Conservation (phyloP, 30 jellyfish, hydroid and myxozoan genomes). For the Cassiopea xamachana region DNA sequence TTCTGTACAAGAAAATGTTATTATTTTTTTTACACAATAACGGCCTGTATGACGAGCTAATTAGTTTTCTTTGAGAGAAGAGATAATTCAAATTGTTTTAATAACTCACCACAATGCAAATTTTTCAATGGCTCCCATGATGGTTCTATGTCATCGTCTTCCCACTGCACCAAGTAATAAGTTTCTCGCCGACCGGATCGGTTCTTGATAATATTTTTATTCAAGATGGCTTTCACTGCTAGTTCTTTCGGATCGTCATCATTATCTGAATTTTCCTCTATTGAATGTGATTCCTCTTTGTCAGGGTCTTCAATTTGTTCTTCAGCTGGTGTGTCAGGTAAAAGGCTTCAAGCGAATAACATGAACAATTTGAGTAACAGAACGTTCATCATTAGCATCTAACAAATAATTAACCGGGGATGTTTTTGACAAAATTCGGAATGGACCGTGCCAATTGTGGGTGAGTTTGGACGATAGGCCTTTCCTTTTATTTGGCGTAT, state of each 20-base stretch:
- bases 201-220: not conserved
- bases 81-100: slow-evolving; percentile 38
- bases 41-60: slow-evolving; percentile 7
- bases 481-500: slow-evolving; percentile 38
- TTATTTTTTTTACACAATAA: not conserved
- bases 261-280: not conserved
- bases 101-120: slow-evolving; percentile 33
- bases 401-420: slow-evolving; percentile 59
- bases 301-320: not conserved
- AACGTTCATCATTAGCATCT: slow-evolving; percentile 42
- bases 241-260: slow-evolving; percentile 30
- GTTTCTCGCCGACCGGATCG: slow-evolving; percentile 45
- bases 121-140: slow-evolving; percentile 30
- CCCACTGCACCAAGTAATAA: slow-evolving; percentile 42
- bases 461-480: slow-evolving; percentile 55
- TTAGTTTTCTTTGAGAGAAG: slow-evolving; percentile 6
- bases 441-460: slow-evolving; percentile 77
- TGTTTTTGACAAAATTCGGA: slow-evolving; percentile 36
- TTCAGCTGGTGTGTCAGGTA: not conserved
- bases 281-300: not conserved
- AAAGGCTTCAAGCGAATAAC: slow-evolving; percentile 49
- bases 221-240: not conserved
- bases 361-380: slow-evolving; percentile 41
- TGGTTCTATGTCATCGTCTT: slow-evolving; percentile 29
- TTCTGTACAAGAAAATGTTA: not conserved